A percentile compares a stretch with the other conserved stretches of the same genome.
Conservation (phyloP, 2,797 vertebrate genomes). For the Nasua narica region DNA sequence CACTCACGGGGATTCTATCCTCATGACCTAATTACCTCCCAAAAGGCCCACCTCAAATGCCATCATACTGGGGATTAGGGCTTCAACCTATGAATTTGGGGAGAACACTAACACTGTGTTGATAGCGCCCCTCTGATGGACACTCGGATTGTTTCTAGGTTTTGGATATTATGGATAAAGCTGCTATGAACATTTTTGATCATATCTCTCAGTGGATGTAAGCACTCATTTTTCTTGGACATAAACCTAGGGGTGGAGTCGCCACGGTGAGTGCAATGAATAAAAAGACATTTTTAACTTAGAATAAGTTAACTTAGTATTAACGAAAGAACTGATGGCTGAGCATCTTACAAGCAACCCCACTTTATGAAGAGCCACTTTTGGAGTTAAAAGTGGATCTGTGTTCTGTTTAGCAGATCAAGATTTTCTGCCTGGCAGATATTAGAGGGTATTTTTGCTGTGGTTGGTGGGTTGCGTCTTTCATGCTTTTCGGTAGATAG, state of each 20-base stretch:
- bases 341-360: background rate
- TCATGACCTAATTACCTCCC: background rate
- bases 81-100: background rate
- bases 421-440: background rate
- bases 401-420: slow-evolving; percentile 38
- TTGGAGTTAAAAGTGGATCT: slow-evolving; percentile 27
- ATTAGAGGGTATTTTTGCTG: slow-evolving; percentile 44
- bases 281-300: background rate
- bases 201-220: background rate
- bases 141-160: slow-evolving; percentile 8
- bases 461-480: background rate
- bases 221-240: slow-evolving; percentile 12
- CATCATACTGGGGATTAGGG: background rate
- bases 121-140: background rate
- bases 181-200: background rate
- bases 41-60: background rate
- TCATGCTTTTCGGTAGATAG: slow-evolving; percentile 28
- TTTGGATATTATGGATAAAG: slow-evolving; percentile 14
- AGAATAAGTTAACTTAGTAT: background rate
- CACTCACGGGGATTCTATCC: background rate
- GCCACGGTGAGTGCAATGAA: background rate
- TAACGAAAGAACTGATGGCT: background rate
- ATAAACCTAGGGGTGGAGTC: background rate
- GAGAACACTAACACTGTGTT: background rate
- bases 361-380: slow-evolving; percentile 28